Conservation (phyloP, 2,888 invertebrate genomes). For the Sycophila texana region DNA sequence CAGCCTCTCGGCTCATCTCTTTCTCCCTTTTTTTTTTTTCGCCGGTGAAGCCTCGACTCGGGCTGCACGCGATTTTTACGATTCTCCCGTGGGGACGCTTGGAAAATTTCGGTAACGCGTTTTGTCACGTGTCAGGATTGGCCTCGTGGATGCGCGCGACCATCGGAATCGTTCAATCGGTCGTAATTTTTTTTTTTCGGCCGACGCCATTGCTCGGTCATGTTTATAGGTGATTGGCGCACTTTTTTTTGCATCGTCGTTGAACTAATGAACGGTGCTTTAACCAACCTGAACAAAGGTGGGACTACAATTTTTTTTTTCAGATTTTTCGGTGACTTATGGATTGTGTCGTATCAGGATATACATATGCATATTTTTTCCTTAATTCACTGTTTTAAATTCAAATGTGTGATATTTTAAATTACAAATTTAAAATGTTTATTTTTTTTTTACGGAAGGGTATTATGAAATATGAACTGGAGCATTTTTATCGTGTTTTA, state of each 20-base stretch:
- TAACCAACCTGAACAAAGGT: too few relatives aligned
- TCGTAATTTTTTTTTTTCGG: conserved; percentile 16
- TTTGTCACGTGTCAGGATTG: conserved; percentile 30
- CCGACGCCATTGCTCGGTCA: neutral
- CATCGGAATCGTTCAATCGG: conserved; percentile 32
- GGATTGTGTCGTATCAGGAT: too few relatives aligned
- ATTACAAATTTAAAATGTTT: too few relatives aligned
- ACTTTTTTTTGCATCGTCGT: conserved; percentile 3
- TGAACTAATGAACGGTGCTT: neutral
- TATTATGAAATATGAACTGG: too few relatives aligned
- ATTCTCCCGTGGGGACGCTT: conserved; percentile 20
- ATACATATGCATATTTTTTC: too few relatives aligned
- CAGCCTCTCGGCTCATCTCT: neutral
- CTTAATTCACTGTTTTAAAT: too few relatives aligned
- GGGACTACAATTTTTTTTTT: too few relatives aligned
- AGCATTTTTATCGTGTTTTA: too few relatives aligned
- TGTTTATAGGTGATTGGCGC: conserved; percentile 25
- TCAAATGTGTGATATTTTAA: too few relatives aligned
- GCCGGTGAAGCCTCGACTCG: neutral
- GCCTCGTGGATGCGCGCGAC: neutral
- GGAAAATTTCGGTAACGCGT: conserved; percentile 40
- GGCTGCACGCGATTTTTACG: conserved; percentile 28
- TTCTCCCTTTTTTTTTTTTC: neutral
- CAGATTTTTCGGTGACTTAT: too few relatives aligned
- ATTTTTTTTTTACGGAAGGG: too few relatives aligned